These are phyloP conservation scores for Oryzias curvinotus DNA, from an alignment of 2,113 vertebrate genomes.

Conservation along the genomic window DNA sequence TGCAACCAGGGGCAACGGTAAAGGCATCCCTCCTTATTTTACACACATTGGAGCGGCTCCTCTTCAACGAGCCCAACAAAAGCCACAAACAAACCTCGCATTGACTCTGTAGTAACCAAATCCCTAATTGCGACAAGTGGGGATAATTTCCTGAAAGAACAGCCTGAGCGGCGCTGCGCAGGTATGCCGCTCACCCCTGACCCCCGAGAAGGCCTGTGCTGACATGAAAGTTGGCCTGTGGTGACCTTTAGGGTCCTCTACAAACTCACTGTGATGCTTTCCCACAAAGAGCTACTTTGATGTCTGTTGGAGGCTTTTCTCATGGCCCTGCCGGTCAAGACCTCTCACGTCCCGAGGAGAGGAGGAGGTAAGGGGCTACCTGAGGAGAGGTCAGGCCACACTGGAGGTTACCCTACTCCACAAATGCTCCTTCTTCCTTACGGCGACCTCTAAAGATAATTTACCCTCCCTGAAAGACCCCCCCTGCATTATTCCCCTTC, in stretches of 20 bases:
- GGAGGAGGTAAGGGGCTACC: slow-evolving; percentile 55
- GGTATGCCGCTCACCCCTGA: slow-evolving; percentile 74
- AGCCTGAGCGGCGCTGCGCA: slow-evolving; percentile 64
- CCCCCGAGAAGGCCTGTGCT: slow-evolving; percentile 50
- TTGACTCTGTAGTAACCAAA: slow-evolving; percentile 37
- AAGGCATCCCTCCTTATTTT: slow-evolving; percentile 31
- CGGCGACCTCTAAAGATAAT: slow-evolving; percentile 59
- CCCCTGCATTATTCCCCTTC: not conserved
- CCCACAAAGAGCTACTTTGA: slow-evolving; percentile 71
- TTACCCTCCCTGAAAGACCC: not conserved
- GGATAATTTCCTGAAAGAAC: slow-evolving; percentile 70
- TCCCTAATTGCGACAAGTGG: slow-evolving; percentile 76
- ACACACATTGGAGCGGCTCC: slow-evolving; percentile 42
- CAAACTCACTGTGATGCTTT: slow-evolving; percentile 54
- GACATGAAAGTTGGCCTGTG: slow-evolving; percentile 72
- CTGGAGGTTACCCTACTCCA: slow-evolving; percentile 42
- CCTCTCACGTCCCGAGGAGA: slow-evolving; percentile 33
- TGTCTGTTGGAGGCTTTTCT: slow-evolving; percentile 62
- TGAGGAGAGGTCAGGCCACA: slow-evolving; percentile 64
- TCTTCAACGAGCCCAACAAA: slow-evolving; percentile 48
- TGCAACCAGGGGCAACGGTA: slow-evolving; percentile 15
- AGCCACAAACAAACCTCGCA: slow-evolving; percentile 45
- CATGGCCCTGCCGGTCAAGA: slow-evolving; percentile 54
- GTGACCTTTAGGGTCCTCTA: slow-evolving; percentile 47
- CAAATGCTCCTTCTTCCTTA: slow-evolving; percentile 43